Percentiles rank a stretch among this genome's conserved stretches.
These are phyloP conservation scores for Cydia fagiglandana DNA, from an alignment of 1,140 invertebrate genomes.

Conservation along the genomic window DNA sequence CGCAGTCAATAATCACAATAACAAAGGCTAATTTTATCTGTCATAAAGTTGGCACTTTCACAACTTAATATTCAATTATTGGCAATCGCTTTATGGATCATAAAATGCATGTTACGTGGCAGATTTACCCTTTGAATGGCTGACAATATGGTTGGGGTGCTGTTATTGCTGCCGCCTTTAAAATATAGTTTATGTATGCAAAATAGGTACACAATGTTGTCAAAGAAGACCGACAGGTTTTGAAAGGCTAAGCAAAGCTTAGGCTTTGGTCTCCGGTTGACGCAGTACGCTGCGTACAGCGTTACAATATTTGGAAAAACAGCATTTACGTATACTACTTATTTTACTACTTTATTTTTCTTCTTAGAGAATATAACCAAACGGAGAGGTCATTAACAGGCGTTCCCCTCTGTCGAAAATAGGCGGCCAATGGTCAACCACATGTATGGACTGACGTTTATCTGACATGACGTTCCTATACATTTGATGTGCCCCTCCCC, in stretches of 20 bases:
- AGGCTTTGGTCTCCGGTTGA: background rate
- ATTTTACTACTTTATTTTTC: no score
- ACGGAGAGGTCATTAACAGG: no score
- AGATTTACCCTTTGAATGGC: conserved; percentile 1
- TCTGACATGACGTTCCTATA: no score
- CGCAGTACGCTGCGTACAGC: no score
- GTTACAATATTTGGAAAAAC: no score
- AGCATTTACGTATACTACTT: no score
- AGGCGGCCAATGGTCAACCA: no score
- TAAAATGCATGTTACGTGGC: background rate
- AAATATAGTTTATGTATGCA: background rate
- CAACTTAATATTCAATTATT: conserved; percentile 12
- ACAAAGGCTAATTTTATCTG: conserved; percentile 6
- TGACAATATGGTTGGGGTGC: background rate
- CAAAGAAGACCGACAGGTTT: background rate
- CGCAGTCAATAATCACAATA: conserved; percentile 8
- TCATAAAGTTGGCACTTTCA: background rate
- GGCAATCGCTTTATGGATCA: background rate
- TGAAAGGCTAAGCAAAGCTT: background rate
- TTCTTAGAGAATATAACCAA: no score
- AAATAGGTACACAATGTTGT: background rate
- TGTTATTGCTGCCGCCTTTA: background rate
- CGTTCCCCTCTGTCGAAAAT: no score
- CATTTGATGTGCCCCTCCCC: no score
- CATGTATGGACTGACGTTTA: no score